A percentile compares a stretch with the other conserved stretches of the same genome.
phyloP scores from a whole-genome alignment of 1,140 invertebrate species.

The Leptopilina boulardi region DNA sequence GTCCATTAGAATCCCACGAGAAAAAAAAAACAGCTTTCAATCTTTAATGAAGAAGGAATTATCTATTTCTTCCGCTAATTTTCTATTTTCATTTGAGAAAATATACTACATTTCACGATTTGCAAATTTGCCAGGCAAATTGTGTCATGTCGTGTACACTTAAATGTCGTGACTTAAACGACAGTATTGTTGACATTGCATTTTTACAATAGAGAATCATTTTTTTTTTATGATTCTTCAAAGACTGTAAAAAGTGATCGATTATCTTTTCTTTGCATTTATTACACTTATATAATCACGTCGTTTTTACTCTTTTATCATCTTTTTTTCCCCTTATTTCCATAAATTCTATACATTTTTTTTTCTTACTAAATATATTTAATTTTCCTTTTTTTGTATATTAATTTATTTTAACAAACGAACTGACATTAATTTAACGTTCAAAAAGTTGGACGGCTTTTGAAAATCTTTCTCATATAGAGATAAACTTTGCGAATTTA shows the following conservation, averaged over 20 bases:
- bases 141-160: not conserved
- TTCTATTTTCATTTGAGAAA: too few relatives aligned
- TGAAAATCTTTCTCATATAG: too few relatives aligned
- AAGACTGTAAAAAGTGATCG: slow-evolving; percentile 11
- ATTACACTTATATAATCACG: slow-evolving; percentile 20
- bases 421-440: too few relatives aligned
- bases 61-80: not conserved
- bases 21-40: slow-evolving; percentile 13
- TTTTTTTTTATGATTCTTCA: not conserved
- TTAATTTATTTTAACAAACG: too few relatives aligned
- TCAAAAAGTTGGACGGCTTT: too few relatives aligned
- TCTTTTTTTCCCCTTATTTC: not conserved
- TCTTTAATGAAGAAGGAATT: not conserved
- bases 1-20: not conserved
- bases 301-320: not conserved
- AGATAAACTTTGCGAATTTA: too few relatives aligned
- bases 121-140: not conserved
- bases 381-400: too few relatives aligned
- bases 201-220: not conserved
- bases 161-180: not conserved
- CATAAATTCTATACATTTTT: not conserved
- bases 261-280: slow-evolving; percentile 1
- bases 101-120: not conserved
- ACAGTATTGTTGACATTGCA: slow-evolving; percentile 18
- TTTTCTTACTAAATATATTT: not conserved